Evolutionary conservation across 2,113 vertebrate genomes (phyloP), one percentile per base, ranked within the genome.

Genomic region (Plectropomus leopardus): DNA sequence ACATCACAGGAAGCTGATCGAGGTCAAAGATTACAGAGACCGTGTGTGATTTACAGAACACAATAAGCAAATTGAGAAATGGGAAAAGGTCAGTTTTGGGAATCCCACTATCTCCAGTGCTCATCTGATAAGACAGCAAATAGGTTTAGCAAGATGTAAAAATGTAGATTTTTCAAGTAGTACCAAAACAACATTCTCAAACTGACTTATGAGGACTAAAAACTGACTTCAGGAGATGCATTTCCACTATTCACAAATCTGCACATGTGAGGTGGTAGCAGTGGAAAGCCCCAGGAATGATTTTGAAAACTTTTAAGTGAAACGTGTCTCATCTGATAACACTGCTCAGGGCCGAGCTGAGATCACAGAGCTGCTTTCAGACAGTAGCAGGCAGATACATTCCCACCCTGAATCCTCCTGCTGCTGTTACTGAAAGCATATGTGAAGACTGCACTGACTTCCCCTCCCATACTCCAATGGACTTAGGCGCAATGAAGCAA

Each of bases 21-120:
- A 84, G 73, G 77, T 88, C 71, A 76, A 11, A 73, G 59, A 89
- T 78, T 68, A 89, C 72, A 82, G 36, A 65, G 61, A 36, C 26
- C 19, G 69, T 47, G 44, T 36, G 47, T 72, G 47, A 75, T 78
- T 80, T 70, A 32, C 73, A 69, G 54, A 47, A 36, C 21, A 17
- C 51, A 85, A 80, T 65, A 72, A 78, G 61, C 28, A 80, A 70
- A 79, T 54, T 3, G 21, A 76, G 32, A 53, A 69, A 44, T 9
- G 48, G 51, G 50, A 28, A 65, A 82, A 86, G 73, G 80, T 65
- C 48, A 61, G 23, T 42, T 54, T 50, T 40, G 40, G 48, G 57
- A 72, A 57, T 78, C 42, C 21, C 24, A 47, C 50, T 51, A 45
- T 85, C 19, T 54, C 26, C 47, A 17, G 24, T 4, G 28, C 21